Evolutionary conservation across 1,140 invertebrate species (phyloP), one percentile per base, ranked within the genome.

Genomic region (Pomacea maculata): DNA sequence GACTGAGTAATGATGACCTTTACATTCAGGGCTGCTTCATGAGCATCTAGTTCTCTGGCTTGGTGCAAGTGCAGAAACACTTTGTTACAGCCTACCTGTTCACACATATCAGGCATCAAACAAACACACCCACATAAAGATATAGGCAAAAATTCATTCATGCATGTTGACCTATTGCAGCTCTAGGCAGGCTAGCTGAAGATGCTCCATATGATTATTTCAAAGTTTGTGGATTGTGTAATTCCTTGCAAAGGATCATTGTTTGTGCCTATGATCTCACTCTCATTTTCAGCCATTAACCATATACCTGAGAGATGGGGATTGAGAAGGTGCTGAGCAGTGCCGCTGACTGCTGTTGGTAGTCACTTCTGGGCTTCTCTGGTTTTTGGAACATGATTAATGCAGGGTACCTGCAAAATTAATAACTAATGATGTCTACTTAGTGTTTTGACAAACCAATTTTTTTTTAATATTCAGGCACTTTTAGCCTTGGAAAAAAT

Each of bases 31-130:
- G 21, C 63, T 12, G 75, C 8, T 21, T 77, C 65, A 29, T 21
- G n/a, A 14, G 14, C 45, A 11, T 77, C 75, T 63, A 77, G 45
- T 21, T 45, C 17, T 17, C 52, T 25, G 0, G 55, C 64, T 52
- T 77, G 75, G 10, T 68, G 64, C 63, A 77, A 65, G 34, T 65
- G 14, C 64, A 77, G 34, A 21, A 77, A 77, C 61, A 77, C 75
- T 65, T 77, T 77, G 64, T 63, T 77, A 17, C 45, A 63, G 6
- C 75, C 75, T 19, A 68, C 63, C 75, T 77, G 45, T 55, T 8
- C 1, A 11, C 57, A 61, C 15, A 61, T 45, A 61, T 61, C 55
- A 52, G 25, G 57, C 72, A 55, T 45, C 73, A 57, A 34, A 75
- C 45, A 57, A 34, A 75, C 73, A 57, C 73, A 75, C 52, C 17